A percentile compares a stretch with the other conserved stretches of the same genome.
phyloP scores from a whole-genome alignment of 2,797 vertebrate species.

The Scleropages formosus region DNA sequence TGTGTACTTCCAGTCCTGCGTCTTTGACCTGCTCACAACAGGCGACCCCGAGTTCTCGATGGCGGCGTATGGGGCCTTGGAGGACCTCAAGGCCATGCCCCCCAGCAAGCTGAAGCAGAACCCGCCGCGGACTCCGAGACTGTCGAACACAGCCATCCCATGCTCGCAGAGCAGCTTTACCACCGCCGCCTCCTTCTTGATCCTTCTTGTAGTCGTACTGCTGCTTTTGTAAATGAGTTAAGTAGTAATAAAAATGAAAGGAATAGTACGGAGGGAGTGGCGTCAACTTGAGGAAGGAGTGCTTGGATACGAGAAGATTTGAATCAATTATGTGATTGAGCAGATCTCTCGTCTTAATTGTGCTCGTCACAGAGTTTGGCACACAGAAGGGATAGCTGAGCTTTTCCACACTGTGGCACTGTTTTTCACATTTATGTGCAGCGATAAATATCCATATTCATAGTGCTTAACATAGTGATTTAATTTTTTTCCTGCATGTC shows the following conservation, averaged over 20 bases:
- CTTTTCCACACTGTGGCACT: not conserved
- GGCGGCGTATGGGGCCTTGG: slow-evolving; percentile 74
- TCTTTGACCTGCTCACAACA: slow-evolving; percentile 79
- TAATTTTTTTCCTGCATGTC: not conserved
- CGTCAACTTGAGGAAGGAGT: slow-evolving; percentile 64
- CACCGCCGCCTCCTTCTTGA: slow-evolving; percentile 45
- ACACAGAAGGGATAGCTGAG: slow-evolving; percentile 31
- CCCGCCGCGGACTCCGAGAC: slow-evolving; percentile 63
- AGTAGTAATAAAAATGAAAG: slow-evolving; percentile 25
- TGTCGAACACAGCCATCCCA: slow-evolving; percentile 42
- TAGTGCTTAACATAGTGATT: not conserved
- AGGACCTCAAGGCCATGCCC: slow-evolving; percentile 77
- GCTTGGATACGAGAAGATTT: slow-evolving; percentile 32
- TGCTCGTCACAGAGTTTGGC: slow-evolving; percentile 55
- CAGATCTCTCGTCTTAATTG: slow-evolving; percentile 33
- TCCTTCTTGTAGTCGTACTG: slow-evolving; percentile 56
- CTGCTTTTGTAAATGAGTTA: slow-evolving; percentile 59
- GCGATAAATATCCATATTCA: not conserved
- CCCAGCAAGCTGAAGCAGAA: slow-evolving; percentile 75
- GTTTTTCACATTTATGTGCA: not conserved
- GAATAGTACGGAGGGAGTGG: slow-evolving; percentile 48
- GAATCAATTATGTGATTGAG: slow-evolving; percentile 11
- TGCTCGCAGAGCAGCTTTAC: slow-evolving; percentile 25
- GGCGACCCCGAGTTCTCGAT: slow-evolving; percentile 78
- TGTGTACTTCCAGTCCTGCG: slow-evolving; percentile 81